phyloP scores from a whole-genome alignment of 2,113 vertebrate species.

The Prietella phreatophila region DNA sequence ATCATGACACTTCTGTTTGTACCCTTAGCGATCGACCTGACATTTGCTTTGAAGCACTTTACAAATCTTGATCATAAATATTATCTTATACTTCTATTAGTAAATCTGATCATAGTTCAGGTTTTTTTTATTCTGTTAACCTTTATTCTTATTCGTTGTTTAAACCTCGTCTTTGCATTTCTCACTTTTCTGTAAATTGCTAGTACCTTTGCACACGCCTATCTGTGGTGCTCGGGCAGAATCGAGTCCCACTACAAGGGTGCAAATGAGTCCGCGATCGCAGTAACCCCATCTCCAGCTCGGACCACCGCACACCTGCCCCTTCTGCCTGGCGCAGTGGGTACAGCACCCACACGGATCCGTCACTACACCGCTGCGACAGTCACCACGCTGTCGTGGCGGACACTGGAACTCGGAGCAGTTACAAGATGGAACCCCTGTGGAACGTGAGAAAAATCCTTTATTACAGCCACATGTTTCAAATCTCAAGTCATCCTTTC shows the following conservation, averaged over 20 bases:
- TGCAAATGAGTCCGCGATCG: constrained; percentile 19
- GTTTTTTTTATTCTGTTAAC: no score
- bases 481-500: no score
- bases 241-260: constrained; percentile 2
- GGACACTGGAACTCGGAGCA: constrained; percentile 31
- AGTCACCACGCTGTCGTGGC: not conserved
- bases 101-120: no score
- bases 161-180: no score
- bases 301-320: constrained; percentile 4
- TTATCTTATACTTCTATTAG: no score
- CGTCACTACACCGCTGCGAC: not conserved
- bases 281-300: constrained; percentile 38
- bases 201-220: no score
- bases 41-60: no score
- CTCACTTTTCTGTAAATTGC: no score
- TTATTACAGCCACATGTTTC: not conserved
- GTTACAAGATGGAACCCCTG: constrained; percentile 22
- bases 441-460: not conserved
- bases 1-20: no score
- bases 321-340: constrained; percentile 25
- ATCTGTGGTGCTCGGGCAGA: constrained; percentile 11
- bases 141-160: no score
- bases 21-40: no score
- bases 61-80: no score
- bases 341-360: constrained; percentile 41